Evolutionary conservation across 1,140 invertebrate species (phyloP).

Genomic region (Leptoteleia sp.): DNA sequence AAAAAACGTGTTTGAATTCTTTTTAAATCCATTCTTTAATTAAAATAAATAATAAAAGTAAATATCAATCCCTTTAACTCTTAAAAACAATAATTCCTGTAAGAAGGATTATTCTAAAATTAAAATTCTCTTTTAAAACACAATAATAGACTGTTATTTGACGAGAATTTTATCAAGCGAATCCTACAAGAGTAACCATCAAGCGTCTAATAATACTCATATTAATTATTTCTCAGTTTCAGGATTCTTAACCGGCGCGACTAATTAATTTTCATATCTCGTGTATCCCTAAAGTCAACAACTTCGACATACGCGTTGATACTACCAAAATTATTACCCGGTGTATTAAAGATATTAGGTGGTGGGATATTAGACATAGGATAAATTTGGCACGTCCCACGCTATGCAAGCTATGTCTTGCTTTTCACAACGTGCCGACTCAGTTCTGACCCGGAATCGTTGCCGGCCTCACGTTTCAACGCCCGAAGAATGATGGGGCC

Average conservation of each 20-base stretch:
- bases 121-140: too few relatives aligned
- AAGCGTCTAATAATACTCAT: too few relatives aligned
- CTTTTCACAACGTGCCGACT: constrained; percentile 58
- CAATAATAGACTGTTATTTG: too few relatives aligned
- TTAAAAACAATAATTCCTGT: too few relatives aligned
- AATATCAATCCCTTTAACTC: too few relatives aligned
- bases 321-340: constrained; percentile 28
- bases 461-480: constrained; percentile 36
- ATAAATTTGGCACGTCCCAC: constrained; percentile 70
- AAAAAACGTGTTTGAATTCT: too few relatives aligned
- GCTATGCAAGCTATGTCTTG: constrained; percentile 63
- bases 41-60: too few relatives aligned
- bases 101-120: too few relatives aligned
- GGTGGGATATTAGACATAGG: constrained; percentile 63
- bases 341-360: constrained; percentile 55
- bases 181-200: too few relatives aligned
- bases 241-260: neutral
- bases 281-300: constrained; percentile 30
- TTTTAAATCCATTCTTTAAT: too few relatives aligned
- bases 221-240: too few relatives aligned
- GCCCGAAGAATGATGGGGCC: constrained; percentile 30
- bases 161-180: too few relatives aligned
- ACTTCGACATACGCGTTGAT: constrained; percentile 19
- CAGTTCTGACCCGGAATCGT: constrained; percentile 65
- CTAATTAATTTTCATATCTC: constrained; percentile 1